Percentiles rank a stretch among this genome's conserved stretches.
Conservation (phyloP, 2,113 vertebrate species). For the Syngnathus typhle region DNA sequence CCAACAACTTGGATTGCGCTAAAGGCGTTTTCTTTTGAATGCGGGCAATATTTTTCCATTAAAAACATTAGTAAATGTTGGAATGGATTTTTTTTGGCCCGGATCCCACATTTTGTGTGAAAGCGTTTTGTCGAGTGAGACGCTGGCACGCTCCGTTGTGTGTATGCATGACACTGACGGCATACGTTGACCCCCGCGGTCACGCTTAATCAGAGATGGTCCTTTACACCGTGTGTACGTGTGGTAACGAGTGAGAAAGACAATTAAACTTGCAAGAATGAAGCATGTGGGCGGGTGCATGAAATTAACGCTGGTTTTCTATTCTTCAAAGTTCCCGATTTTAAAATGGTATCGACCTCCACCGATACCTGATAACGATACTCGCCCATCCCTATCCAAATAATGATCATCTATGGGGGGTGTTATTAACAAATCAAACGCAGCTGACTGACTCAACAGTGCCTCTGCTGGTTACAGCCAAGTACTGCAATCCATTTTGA, state of each 20-base stretch:
- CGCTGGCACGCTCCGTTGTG: slow-evolving; percentile 19
- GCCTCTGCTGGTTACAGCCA: no score
- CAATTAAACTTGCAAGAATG: slow-evolving; percentile 19
- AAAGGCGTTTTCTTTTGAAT: background rate
- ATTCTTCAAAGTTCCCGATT: no score
- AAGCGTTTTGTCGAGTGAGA: slow-evolving; percentile 9
- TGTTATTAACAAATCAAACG: no score
- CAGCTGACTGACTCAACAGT: background rate
- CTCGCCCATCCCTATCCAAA: no score
- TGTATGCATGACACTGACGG: slow-evolving; percentile 23
- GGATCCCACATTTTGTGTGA: slow-evolving; percentile 3
- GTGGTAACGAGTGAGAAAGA: background rate
- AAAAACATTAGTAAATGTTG: background rate
- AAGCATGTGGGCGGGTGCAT: slow-evolving; percentile 21
- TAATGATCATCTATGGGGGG: no score
- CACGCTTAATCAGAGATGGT: slow-evolving; percentile 53
- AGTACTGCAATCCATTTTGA: background rate
- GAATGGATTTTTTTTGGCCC: background rate
- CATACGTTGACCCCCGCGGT: slow-evolving; percentile 49
- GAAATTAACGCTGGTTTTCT: no score
- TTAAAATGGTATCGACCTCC: no score
- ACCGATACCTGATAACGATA: no score
- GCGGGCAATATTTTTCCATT: background rate
- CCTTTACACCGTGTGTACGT: slow-evolving; percentile 17
- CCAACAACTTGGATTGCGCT: background rate